phyloP scores from a whole-genome alignment of 2,113 vertebrate species.

The Leptobrachium leishanense region DNA sequence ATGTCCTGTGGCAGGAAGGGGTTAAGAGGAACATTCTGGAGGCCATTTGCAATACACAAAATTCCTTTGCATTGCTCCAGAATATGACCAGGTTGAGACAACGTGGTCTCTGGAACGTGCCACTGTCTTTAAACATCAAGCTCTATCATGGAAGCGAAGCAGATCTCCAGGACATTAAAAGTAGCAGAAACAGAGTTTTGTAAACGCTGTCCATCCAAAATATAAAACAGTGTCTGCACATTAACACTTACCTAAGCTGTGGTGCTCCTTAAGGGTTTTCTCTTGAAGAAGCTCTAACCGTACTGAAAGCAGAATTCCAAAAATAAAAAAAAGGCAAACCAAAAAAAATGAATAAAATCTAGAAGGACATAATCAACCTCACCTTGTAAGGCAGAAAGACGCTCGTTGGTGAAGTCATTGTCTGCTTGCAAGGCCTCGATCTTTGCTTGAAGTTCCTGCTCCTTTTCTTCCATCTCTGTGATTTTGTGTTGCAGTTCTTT shows the following conservation, averaged over 20 bases:
- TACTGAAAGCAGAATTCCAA: constrained; percentile 88
- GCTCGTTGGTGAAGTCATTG: constrained; percentile 97
- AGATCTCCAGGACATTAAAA: too few relatives aligned
- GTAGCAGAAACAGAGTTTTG: too few relatives aligned
- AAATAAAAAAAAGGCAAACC: constrained; percentile 72
- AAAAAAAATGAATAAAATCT: constrained; percentile 60
- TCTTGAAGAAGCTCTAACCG: constrained; percentile 97
- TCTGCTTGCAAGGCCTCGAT: constrained; percentile 97
- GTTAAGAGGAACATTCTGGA: too few relatives aligned
- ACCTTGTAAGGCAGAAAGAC: constrained; percentile 94
- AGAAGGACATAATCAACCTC: constrained; percentile 47
- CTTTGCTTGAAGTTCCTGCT: constrained; percentile 94
- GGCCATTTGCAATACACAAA: too few relatives aligned
- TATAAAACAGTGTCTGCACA: constrained; percentile 52
- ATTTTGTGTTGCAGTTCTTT: constrained; percentile 89
- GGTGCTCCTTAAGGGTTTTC: constrained; percentile 97
- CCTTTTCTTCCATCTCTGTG: constrained; percentile 97
- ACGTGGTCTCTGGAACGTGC: too few relatives aligned
- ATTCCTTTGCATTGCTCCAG: too few relatives aligned
- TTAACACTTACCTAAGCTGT: constrained; percentile 90
- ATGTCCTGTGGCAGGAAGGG: too few relatives aligned
- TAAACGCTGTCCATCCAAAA: constrained; percentile 23
- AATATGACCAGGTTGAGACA: too few relatives aligned
- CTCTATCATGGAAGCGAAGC: too few relatives aligned
- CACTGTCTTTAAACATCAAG: too few relatives aligned